These are phyloP conservation scores for Montipora sp. DNA, from an alignment of 64 coral and sea anemone species.

Conservation along the genomic window DNA sequence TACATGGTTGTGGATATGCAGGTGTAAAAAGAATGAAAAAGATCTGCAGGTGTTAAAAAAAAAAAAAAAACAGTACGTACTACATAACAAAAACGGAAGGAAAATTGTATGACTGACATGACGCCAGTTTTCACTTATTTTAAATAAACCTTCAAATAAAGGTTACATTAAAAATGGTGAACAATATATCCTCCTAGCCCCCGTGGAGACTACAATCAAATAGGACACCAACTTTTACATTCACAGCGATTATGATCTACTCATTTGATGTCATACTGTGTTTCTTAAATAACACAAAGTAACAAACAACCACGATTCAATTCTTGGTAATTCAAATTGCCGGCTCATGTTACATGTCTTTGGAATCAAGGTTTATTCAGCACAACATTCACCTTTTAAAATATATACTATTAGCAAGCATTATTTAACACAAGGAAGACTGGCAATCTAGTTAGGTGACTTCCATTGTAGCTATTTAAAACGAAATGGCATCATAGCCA, in stretches of 20 bases:
- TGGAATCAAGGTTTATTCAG: not conserved
- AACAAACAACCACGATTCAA: slow-evolving; percentile 38
- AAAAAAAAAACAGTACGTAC: slow-evolving; percentile 22
- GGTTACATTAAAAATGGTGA: slow-evolving; percentile 34
- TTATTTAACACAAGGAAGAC: no score
- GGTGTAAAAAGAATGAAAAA: not conserved
- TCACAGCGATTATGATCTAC: slow-evolving; percentile 10
- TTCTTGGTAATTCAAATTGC: not conserved
- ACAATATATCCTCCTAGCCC: slow-evolving; percentile 32
- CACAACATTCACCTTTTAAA: not conserved
- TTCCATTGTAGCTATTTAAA: no score
- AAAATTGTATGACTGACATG: slow-evolving; percentile 54
- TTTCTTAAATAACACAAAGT: not conserved
- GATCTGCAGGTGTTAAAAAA: no score
- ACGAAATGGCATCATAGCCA: no score
- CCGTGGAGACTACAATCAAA: slow-evolving; percentile 13
- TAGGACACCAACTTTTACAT: slow-evolving; percentile 55
- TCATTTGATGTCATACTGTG: slow-evolving; percentile 36
- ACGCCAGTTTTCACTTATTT: slow-evolving; percentile 45
- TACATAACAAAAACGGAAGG: slow-evolving; percentile 39
- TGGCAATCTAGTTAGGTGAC: no score
- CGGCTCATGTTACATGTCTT: no score
- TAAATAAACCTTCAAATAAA: slow-evolving; percentile 46
- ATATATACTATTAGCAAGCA: no score
- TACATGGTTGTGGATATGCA: slow-evolving; percentile 9